Base-by-base conservation (phyloP, 2,797 vertebrate genomes). In the Enteromius fasciolatus region DNA sequence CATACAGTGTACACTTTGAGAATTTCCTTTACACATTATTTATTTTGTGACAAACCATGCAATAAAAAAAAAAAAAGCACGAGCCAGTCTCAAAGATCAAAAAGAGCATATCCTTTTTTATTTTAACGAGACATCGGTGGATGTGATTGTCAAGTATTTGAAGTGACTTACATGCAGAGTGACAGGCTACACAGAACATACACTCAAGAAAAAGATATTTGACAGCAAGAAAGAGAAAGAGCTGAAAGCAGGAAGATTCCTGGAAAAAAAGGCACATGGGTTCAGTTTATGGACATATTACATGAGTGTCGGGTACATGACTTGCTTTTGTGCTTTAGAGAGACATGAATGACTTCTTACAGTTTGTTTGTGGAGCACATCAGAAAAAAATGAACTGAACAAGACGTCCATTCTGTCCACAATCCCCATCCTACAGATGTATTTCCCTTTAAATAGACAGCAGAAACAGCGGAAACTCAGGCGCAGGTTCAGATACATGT, bases 251-350 rank as follows among this genome's bases (percentile, higher is more conserved):
- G 12, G 69, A 33, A 36, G 12, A 52, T 52, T 63, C 76, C 79
- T 17, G 10, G 48, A n/a, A 23, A 82, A 81, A 88, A 92, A 93
- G 92, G 92, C 92, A 93, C 90, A 81, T 63, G 33, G 48, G 28
- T 80, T 73, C 46, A 0, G 0, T 46, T 15, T 8, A 80, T 70
- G 66, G 50, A 48, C 11, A 15, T 5, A 28, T 28, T 9, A 31
- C 66, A 59, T 5, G 1, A 59, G 52, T 2, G 36, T 73, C 50
- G 23, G 67, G 52, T 80, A 59, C 57, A 78, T 33, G 3, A 31
- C 41, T 64, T 50, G 14, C n/a, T 66, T 78, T 78, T 78, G 63
- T 78, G 76, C 76, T 78, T 28, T 6, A 68, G n/a, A 14, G 46
- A 39, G 31, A 54, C 46, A 18, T 20, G n/a, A 18, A 78, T 4